Base-by-base conservation (phyloP, 2,888 invertebrate species). In the Oxyteleia sp. region DNA sequence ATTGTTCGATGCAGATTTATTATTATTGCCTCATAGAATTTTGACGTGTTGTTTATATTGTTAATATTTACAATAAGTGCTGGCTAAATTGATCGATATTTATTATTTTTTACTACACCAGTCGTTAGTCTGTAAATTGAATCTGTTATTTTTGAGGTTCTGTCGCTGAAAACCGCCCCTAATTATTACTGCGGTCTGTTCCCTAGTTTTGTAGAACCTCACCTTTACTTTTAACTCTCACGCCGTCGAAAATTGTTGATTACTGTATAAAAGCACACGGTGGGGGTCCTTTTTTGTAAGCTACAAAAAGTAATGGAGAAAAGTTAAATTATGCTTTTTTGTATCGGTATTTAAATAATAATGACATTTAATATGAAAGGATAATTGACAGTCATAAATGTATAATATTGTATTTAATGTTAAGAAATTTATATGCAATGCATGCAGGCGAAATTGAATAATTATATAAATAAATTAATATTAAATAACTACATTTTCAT, bases 241-340 rank as follows among this genome's bases (percentile, higher is more conserved):
- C 74, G 38, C 61, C 61, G 74, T 49, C 68, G 61, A 38, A 15
- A 51, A 55, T 82, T 89, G 89, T 88, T 89, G 88, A 87, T 89
- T 87, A 87, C 81, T 81, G 80, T 72, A 35, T 61, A 18, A 64
- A 49, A 32, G 41, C 20, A 32, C 49, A 15, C 64, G 29, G 45
- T n/a, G 4, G 45, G 45, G 61, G 20, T 16, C 8, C 11, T 1
- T 1, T 47, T 47, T 47, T 43, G 7, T 47, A 18, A 47, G 18
- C 11, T 4, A 16, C 4, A 8, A 18, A 18, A 8, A 16, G 20
- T 18, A 8, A 1, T 8, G 1, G 5, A 7, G 11, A 47, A 10
- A 47, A 47, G 20, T 47, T 47, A 47, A 47, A 20, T 20, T 18
- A 18, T 16, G 45, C 2, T 18, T 47, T 16, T 16, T 16, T 13